Percentiles rank a stretch among this genome's conserved stretches.
These are phyloP conservation scores for Anthopleura sola DNA, from an alignment of 64 coral and sea anemone species.

Conservation along the genomic window DNA sequence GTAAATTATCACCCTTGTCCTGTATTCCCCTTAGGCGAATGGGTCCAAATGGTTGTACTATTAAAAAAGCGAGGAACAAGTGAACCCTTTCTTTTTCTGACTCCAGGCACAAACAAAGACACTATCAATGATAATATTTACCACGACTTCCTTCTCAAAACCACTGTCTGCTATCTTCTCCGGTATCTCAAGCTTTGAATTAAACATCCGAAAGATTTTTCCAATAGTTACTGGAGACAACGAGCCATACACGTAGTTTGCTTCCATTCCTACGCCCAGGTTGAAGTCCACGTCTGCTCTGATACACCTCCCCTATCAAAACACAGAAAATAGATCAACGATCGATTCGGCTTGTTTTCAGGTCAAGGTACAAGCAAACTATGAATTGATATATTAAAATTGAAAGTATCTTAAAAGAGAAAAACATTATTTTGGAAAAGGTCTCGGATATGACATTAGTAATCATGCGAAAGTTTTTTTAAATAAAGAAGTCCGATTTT, in stretches of 20 bases:
- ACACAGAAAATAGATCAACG: neutral
- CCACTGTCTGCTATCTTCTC: slow-evolving; percentile 5
- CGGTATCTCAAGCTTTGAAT: slow-evolving; percentile 13
- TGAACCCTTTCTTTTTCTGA: neutral
- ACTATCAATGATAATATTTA: neutral
- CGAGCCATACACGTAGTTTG: neutral
- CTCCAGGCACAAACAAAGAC: neutral
- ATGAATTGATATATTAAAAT: too few species aligned
- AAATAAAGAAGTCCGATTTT: too few species aligned
- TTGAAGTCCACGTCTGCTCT: neutral
- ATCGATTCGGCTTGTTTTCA: too few species aligned
- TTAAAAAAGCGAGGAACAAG: too few species aligned
- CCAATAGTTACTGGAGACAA: neutral
- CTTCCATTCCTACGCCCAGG: neutral
- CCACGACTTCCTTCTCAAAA: neutral
- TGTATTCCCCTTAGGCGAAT: too few species aligned
- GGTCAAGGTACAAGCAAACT: too few species aligned
- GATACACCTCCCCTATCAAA: slow-evolving; percentile 15
- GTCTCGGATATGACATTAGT: too few species aligned
- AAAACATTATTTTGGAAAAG: too few species aligned
- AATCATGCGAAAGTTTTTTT: too few species aligned
- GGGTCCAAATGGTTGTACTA: too few species aligned
- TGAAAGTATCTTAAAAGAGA: too few species aligned
- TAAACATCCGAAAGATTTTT: slow-evolving; percentile 16
- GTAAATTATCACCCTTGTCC: too few species aligned